Evolutionary conservation across 2,797 vertebrate species (phyloP).

Genomic region (Eutrigla gurnardus): DNA sequence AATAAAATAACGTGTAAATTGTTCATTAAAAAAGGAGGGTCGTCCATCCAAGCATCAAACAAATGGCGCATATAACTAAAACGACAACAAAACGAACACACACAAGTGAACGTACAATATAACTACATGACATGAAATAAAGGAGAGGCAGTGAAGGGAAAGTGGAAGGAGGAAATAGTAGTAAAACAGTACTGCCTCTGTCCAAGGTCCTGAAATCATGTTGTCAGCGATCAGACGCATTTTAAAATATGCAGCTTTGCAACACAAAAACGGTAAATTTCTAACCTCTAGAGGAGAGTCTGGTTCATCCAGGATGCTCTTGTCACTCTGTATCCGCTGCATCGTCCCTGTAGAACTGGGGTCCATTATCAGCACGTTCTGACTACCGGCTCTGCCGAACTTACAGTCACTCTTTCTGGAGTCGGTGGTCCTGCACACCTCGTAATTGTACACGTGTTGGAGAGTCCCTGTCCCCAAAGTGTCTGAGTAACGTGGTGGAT

Average conservation of each 20-base stretch:
- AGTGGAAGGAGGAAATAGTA: background rate
- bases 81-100: background rate
- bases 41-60: accelerated
- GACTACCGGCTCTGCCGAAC: conserved; percentile 31
- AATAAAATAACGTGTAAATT: background rate
- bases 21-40: background rate
- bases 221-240: background rate
- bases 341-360: conserved; percentile 30
- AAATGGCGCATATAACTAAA: background rate
- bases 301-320: conserved; percentile 2
- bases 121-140: background rate
- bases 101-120: background rate
- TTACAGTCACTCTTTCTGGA: conserved; percentile 12
- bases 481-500: conserved; percentile 31
- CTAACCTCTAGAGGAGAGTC: conserved; percentile 37
- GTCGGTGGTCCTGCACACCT: conserved; percentile 55
- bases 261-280: accelerated
- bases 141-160: background rate
- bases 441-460: conserved; percentile 44
- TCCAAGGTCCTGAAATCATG: conserved; percentile 29
- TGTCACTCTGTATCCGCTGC: conserved; percentile 27
- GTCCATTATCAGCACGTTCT: conserved; percentile 48
- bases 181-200: background rate
- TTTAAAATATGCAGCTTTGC: accelerated
- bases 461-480: conserved; percentile 52